phyloP scores from a whole-genome alignment of 2,797 vertebrate genomes.

The Characodon lateralis region DNA sequence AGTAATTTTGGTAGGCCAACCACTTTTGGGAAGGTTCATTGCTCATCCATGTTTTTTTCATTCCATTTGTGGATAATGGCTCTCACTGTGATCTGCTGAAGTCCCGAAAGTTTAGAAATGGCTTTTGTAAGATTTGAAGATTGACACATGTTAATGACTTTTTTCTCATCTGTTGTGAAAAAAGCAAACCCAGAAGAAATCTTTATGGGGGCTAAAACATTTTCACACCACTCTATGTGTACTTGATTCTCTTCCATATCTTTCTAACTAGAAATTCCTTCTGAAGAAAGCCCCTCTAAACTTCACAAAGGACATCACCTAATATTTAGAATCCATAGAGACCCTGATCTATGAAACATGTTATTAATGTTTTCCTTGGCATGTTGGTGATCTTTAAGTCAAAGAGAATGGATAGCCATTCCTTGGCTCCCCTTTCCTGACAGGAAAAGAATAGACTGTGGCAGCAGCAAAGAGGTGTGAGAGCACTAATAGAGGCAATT shows the following conservation, averaged over 20 bases:
- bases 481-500: conserved; percentile 51
- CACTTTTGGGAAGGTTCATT: too few species aligned
- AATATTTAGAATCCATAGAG: conserved; percentile 16
- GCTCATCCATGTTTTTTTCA: too few species aligned
- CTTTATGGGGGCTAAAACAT: not conserved
- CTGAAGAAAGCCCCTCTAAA: conserved; percentile 8
- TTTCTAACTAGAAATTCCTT: not conserved
- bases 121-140: too few species aligned
- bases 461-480: conserved; percentile 35
- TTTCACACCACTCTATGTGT: not conserved
- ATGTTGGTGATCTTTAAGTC: conserved; percentile 35
- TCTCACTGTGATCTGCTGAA: too few species aligned
- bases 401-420: conserved; percentile 45
- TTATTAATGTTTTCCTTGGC: conserved; percentile 38
- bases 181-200: not conserved
- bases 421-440: conserved; percentile 18
- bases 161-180: not conserved
- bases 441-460: conserved; percentile 20
- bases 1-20: too few species aligned
- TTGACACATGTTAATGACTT: too few species aligned
- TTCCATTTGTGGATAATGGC: too few species aligned
- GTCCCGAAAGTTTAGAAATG: too few species aligned
- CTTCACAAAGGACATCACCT: conserved; percentile 21
- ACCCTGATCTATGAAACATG: conserved; percentile 8
- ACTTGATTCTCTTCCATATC: conserved; percentile 2